Conservation (phyloP, 2,888 invertebrate species). For the Cryptophagus acutangulus region DNA sequence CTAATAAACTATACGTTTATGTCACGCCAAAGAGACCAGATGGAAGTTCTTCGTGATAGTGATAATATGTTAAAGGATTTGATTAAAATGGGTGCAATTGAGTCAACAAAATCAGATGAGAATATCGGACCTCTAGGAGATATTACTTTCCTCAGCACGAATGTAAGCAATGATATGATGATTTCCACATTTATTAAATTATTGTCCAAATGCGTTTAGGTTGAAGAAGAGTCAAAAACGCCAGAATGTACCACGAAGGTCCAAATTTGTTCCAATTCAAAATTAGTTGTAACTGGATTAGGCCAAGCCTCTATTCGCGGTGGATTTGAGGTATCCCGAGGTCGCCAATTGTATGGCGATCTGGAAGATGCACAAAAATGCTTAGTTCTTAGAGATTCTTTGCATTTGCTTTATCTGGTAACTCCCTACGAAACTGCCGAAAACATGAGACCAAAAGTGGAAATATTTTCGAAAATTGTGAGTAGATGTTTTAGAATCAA, state of each 20-base stretch:
- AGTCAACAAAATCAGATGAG: constrained; percentile 25
- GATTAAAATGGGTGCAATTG: constrained; percentile 48
- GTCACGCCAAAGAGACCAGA: constrained; percentile 53
- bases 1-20: constrained; percentile 61
- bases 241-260: too few species aligned
- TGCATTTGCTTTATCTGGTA: constrained; percentile 85
- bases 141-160: constrained; percentile 37
- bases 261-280: too few species aligned
- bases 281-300: constrained; percentile 56
- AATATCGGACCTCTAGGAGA: constrained; percentile 20
- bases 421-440: constrained; percentile 69
- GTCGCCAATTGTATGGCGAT: constrained; percentile 69
- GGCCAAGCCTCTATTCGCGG: constrained; percentile 83
- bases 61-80: constrained; percentile 48
- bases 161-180: too few species aligned
- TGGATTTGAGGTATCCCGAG: constrained; percentile 68
- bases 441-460: constrained; percentile 51
- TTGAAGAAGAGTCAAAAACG: too few species aligned
- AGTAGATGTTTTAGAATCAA: constrained; percentile 22
- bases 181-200: too few species aligned
- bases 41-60: constrained; percentile 45
- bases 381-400: constrained; percentile 71
- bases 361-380: constrained; percentile 66
- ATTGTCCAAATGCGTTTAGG: too few species aligned
- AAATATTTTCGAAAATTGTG: constrained; percentile 59